A percentile compares a stretch with the other conserved stretches of the same genome.
phyloP scores from a whole-genome alignment of 2,113 vertebrate species.

The Sander lucioperca region DNA sequence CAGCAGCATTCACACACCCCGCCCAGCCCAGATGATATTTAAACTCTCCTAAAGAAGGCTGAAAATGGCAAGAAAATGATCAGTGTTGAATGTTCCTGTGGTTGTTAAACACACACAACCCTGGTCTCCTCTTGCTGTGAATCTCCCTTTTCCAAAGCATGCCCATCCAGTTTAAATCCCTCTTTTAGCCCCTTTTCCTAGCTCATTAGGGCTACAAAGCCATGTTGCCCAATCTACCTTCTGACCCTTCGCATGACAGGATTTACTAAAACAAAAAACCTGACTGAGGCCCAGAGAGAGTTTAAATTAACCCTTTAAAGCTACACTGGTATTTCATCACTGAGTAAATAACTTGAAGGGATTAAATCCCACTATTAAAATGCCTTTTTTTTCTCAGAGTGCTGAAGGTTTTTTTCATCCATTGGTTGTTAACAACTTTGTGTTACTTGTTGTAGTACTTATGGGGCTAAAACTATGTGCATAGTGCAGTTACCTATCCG shows the following conservation, averaged over 20 bases:
- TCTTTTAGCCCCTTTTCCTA: conserved; percentile 13
- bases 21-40: conserved; percentile 69
- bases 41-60: conserved; percentile 43
- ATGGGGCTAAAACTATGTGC: not conserved
- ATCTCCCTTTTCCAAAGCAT: conserved; percentile 38
- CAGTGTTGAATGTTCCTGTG: conserved; percentile 33
- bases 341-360: not conserved
- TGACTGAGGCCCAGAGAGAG: conserved; percentile 46
- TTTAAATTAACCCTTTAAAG: conserved; percentile 61
- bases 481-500: not conserved
- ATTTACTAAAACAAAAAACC: conserved; percentile 72
- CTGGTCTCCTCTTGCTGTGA: conserved; percentile 19
- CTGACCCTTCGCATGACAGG: conserved; percentile 69
- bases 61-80: conserved; percentile 59
- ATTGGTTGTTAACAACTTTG: not conserved
- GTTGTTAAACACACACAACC: conserved; percentile 31
- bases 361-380: not conserved
- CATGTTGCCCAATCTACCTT: conserved; percentile 65
- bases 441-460: not conserved
- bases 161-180: conserved; percentile 27
- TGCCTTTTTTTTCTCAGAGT: no score
- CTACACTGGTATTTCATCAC: conserved; percentile 21
- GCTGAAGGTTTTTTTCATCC: not conserved
- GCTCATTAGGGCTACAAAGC: conserved; percentile 65
- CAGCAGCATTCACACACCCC: conserved; percentile 44